Percentiles rank a stretch among this genome's conserved stretches.
phyloP scores from a whole-genome alignment of 2,797 vertebrate genomes.

The Taeniopygia guttata region DNA sequence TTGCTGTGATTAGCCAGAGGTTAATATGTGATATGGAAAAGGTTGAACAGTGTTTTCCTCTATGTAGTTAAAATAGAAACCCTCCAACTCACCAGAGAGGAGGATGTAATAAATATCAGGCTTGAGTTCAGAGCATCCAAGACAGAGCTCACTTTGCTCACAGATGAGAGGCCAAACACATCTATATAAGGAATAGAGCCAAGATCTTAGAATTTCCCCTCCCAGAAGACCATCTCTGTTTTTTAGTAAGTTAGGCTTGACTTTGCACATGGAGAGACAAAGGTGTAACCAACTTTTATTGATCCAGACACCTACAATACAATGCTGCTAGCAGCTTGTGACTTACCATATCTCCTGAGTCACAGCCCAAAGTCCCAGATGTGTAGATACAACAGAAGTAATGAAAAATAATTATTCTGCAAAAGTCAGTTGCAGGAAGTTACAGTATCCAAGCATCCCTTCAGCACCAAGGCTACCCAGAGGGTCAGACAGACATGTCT shows the following conservation, averaged over 20 bases:
- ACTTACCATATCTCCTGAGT: neutral
- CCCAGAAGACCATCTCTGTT: neutral
- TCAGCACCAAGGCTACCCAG: neutral
- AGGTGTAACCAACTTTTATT: neutral
- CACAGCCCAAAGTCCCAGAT: neutral
- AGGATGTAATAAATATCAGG: neutral
- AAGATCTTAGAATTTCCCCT: neutral
- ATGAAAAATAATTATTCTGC: neutral
- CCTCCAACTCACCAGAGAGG: neutral
- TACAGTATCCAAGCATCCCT: neutral
- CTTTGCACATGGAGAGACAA: neutral
- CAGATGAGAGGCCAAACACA: neutral
- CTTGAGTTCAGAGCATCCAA: neutral
- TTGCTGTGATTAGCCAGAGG: neutral
- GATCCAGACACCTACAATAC: neutral
- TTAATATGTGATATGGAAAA: neutral
- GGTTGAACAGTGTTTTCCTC: neutral
- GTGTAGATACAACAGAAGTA: neutral
- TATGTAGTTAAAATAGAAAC: neutral
- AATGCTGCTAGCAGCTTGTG: neutral
- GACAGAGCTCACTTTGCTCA: neutral
- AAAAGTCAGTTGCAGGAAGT: neutral
- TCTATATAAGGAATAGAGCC: neutral
- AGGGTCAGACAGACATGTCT: neutral
- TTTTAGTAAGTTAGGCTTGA: neutral